Base-by-base conservation (phyloP, 2,113 vertebrate species). In the Malurus elegans region DNA sequence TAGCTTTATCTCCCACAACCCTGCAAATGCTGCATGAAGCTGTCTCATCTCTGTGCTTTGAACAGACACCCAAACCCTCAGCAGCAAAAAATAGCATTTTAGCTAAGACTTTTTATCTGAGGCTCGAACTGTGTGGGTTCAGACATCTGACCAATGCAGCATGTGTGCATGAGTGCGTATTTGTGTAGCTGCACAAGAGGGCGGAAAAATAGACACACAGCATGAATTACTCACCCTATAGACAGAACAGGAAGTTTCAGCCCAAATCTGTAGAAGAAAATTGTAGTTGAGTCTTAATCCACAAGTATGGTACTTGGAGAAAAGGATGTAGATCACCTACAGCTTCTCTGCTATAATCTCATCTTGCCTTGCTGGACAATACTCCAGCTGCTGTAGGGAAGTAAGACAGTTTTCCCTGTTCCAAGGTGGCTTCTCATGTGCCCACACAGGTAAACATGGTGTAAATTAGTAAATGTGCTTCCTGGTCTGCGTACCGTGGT, bases 171-270 rank as follows among this genome's bases (percentile, higher is more conserved):
- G 96, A 95, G 56, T 92, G 38, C 21, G 1, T 76, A 19, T 82
- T 92, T 86, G 67, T 88, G 83, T 86, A 78, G 86, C 83, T 28
- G 64, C 44, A 78, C 82, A 45, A 94, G n/a, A 88, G 82, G 56
- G 69, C 0, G 86, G 94, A 97, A 97, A 96, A 96, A 91, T 64
- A 69, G 54, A 88, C 26, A 56, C 6, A 0, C 36, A 54, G 32
- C 14, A 4, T 1, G 2, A 91, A 80, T 96, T 96, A 97, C 86
- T 96, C 95, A 95, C 64, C n/a, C 75, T 64, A 38, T 42, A 94
- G 72, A 90, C 28, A 92, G 72, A 91, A 93, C 75, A 92, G 96
- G 94, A 97, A 96, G 94, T 88, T 78, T 90, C 64, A 83, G 71
- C 18, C 71, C 71, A 93, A 80, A 74, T 81, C 76, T 84, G 56